These are phyloP conservation scores for Petroica traversi DNA, from an alignment of 2,113 vertebrate species.

Conservation along the genomic window DNA sequence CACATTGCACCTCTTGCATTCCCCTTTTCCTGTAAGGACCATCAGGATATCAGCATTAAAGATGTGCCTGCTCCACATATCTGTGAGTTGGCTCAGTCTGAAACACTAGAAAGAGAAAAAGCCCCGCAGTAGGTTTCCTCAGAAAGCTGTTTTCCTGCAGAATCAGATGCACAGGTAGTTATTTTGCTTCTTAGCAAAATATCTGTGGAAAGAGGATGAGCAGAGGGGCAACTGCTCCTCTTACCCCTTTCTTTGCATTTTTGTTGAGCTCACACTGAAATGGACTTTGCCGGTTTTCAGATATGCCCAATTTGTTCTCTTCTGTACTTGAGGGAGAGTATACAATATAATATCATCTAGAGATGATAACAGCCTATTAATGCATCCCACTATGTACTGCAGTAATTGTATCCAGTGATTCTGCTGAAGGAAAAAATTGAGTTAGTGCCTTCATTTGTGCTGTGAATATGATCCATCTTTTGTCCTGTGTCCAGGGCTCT, in stretches of 20 bases:
- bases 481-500: background rate
- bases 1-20: background rate
- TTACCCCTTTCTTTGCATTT: background rate
- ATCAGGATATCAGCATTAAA: background rate
- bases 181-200: background rate
- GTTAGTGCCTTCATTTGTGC: background rate
- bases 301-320: background rate
- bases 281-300: background rate
- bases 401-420: background rate
- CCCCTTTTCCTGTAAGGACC: background rate
- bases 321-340: background rate
- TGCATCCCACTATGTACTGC: background rate
- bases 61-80: background rate
- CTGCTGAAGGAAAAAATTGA: background rate
- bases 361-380: background rate
- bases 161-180: background rate
- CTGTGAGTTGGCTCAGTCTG: background rate
- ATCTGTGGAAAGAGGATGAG: background rate
- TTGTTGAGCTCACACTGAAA: background rate
- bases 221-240: background rate
- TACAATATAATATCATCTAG: background rate
- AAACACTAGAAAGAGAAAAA: background rate
- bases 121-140: background rate
- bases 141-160: background rate
- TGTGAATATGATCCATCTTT: background rate